These are phyloP conservation scores for Eufriesea mexicana DNA, from an alignment of 1,140 invertebrate genomes.

Conservation along the genomic window DNA sequence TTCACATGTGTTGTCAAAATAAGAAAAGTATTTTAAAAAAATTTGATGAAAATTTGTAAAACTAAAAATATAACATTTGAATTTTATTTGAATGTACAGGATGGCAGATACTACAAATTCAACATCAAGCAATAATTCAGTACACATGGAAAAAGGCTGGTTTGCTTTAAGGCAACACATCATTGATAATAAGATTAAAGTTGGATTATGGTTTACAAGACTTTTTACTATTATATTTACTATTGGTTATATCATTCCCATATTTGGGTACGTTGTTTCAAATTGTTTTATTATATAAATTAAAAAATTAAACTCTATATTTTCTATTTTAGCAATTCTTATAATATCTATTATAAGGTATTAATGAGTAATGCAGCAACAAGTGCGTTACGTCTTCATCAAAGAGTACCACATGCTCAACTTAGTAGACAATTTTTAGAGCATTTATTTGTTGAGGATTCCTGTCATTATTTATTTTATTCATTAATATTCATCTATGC, in stretches of 20 bases:
- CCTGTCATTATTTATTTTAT: conserved; percentile 97
- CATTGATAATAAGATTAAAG: conserved; percentile 91
- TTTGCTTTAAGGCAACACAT: conserved; percentile 88
- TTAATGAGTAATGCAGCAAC: conserved; percentile 95
- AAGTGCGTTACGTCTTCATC: conserved; percentile 95
- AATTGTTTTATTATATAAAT: neutral
- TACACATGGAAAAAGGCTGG: conserved; percentile 80
- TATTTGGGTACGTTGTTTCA: conserved; percentile 90
- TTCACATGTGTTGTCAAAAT: no score
- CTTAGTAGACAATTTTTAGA: conserved; percentile 91
- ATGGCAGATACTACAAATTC: conserved; percentile 75
- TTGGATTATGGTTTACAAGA: conserved; percentile 91
- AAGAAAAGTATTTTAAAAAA: neutral
- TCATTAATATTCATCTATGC: conserved; percentile 96
- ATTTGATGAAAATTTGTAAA: neutral
- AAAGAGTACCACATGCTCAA: conserved; percentile 92
- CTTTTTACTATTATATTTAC: conserved; percentile 92
- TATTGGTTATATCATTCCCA: conserved; percentile 91
- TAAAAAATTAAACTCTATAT: neutral
- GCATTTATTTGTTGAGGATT: conserved; percentile 93
- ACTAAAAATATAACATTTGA: neutral
- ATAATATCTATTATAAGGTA: conserved; percentile 94
- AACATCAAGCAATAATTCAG: conserved; percentile 57
- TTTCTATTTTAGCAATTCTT: conserved; percentile 86
- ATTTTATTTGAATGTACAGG: conserved; percentile 50